Evolutionary conservation across 2,888 invertebrate species (phyloP).

Genomic region (Coronaproctus castanopsis): DNA sequence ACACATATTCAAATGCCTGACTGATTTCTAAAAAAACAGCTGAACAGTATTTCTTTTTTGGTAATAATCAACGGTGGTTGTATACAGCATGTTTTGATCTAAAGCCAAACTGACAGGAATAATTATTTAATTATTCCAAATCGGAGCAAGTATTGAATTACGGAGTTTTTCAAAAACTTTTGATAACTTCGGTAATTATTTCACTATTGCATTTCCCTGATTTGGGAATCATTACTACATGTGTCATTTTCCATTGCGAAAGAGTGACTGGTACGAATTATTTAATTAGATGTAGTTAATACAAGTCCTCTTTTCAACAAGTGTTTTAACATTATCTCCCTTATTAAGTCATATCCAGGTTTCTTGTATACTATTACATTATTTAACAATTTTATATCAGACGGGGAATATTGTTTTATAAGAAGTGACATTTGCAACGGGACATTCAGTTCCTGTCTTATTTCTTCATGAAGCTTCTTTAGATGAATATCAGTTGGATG

Average conservation of each 20-base stretch:
- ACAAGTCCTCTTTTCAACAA: background rate
- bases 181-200: background rate
- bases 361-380: no score
- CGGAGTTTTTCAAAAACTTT: background rate
- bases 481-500: no score
- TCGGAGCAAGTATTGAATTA: background rate
- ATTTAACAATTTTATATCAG: no score
- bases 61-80: background rate
- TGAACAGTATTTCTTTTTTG: background rate
- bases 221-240: background rate
- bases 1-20: background rate
- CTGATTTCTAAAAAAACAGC: no score
- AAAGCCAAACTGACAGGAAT: constrained; percentile 2
- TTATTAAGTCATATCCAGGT: background rate
- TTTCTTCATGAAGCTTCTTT: no score
- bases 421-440: no score
- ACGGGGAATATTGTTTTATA: no score
- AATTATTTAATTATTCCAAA: background rate
- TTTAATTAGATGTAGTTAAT: background rate
- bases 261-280: background rate
- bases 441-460: no score
- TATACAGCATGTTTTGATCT: background rate
- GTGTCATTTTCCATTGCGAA: background rate
- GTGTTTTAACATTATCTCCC: background rate
- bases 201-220: background rate